These are phyloP conservation scores for Heliconius hortense DNA, from an alignment of 2,888 invertebrate genomes.

Conservation along the genomic window DNA sequence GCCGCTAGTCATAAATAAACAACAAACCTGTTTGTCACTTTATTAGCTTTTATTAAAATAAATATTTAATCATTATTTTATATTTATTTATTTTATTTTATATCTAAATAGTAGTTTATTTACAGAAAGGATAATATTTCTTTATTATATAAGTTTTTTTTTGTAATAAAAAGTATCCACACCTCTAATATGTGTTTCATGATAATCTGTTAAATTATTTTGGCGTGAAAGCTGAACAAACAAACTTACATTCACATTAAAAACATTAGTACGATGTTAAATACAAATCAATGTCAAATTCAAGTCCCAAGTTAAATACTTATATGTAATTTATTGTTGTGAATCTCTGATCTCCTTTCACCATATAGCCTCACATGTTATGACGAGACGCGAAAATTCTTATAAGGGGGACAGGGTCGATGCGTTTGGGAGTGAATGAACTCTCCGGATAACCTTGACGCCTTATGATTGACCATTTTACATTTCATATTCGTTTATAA, in stretches of 20 bases:
- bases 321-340: background rate
- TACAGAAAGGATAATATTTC: too few relatives aligned
- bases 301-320: background rate
- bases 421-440: slow-evolving; percentile 29
- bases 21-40: background rate
- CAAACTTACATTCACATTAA: too few relatives aligned
- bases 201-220: too few relatives aligned
- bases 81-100: too few relatives aligned
- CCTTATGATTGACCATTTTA: background rate
- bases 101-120: too few relatives aligned
- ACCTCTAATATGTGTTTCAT: too few relatives aligned
- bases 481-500: background rate
- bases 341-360: slow-evolving; percentile 10
- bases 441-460: slow-evolving; percentile 21
- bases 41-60: background rate
- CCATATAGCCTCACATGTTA: background rate
- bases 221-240: too few relatives aligned
- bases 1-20: too few relatives aligned
- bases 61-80: too few relatives aligned
- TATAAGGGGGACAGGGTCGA: slow-evolving; percentile 31
- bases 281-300: background rate
- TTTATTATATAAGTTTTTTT: too few relatives aligned
- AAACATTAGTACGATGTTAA: too few relatives aligned
- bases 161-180: too few relatives aligned
- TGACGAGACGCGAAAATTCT: slow-evolving; percentile 17